Conservation (phyloP, 2,888 invertebrate genomes). For the Dione juno region DNA sequence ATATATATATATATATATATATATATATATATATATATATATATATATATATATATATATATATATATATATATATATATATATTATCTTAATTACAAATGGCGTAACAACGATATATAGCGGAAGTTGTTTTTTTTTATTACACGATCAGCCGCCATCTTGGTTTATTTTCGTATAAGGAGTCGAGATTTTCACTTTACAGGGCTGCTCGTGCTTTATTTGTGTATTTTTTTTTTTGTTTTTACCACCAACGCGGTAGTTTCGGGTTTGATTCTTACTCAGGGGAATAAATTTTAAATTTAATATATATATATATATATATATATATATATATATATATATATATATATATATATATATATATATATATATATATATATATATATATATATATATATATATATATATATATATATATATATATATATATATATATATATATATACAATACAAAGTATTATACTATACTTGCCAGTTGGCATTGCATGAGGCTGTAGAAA, state of each 20-base stretch:
- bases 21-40: too few species aligned
- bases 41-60: too few species aligned
- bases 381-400: not conserved
- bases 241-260: not conserved
- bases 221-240: not conserved
- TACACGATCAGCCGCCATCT: slow-evolving; percentile 35
- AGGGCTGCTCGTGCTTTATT: slow-evolving; percentile 22
- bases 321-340: not conserved
- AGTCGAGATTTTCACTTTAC: slow-evolving; percentile 23
- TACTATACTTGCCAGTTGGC: slow-evolving; percentile 3
- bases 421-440: not conserved
- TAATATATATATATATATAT: not conserved
- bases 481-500: not conserved
- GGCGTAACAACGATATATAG: slow-evolving; percentile 2
- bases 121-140: slow-evolving; percentile 42
- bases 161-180: slow-evolving; percentile 42
- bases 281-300: too few species aligned
- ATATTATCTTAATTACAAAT: slow-evolving; percentile 29
- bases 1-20: too few species aligned
- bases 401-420: not conserved
- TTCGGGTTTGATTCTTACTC: too few species aligned
- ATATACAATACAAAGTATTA: not conserved
- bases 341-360: not conserved
- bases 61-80: too few species aligned
- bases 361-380: not conserved